Base-by-base conservation (phyloP, 2,888 invertebrate species). In the Chironomus tentans region DNA sequence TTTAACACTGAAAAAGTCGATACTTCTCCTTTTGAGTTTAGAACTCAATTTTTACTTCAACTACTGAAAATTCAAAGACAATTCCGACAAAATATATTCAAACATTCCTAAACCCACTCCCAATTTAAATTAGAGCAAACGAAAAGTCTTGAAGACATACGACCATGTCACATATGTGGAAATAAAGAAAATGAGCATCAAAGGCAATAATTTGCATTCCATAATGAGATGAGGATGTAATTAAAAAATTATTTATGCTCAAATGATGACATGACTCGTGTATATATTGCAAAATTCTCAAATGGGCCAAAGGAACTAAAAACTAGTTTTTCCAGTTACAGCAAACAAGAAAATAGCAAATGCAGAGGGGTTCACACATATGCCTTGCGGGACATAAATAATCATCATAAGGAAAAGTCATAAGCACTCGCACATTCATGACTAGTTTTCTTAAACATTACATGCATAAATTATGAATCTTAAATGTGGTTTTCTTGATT, bases 191-290 rank as follows among this genome's bases (percentile, higher is more conserved):
- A 50, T 56, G 72, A 61, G 65, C 72, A 61, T 73, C 72, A 73
- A 73, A 73, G 72, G 62, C 62, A 62, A 73, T 73, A 73, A 73
- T 73, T 73, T 61, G 72, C 72, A 73, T 73, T 15, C 62, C 46
- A 18, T 73, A 73, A 73, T 73, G 61, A 47, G 24, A 50, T 21
- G 46, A 15, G 24, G 28, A 62, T 62, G 61, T 62, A 73, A 73
- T 73, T 73, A 73, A 61, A 71, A 61, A 4, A 62, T 62, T 73
- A 62, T 73, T 73, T 73, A 73, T 73, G 72, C 72, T 21, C 65
- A 22, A 65, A 22, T 50, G 72, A 72, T 72, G 61, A n/a, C 61
- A 72, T 2, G 21, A 50, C 21, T 21, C 38, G 12, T 15, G 24
- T 62, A 38, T 38, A 10, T 38, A 38, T 38, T 38, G 38, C 38